These are phyloP conservation scores for Halcyon smyrnensis DNA, from an alignment of 2,797 vertebrate species.

Conservation along the genomic window DNA sequence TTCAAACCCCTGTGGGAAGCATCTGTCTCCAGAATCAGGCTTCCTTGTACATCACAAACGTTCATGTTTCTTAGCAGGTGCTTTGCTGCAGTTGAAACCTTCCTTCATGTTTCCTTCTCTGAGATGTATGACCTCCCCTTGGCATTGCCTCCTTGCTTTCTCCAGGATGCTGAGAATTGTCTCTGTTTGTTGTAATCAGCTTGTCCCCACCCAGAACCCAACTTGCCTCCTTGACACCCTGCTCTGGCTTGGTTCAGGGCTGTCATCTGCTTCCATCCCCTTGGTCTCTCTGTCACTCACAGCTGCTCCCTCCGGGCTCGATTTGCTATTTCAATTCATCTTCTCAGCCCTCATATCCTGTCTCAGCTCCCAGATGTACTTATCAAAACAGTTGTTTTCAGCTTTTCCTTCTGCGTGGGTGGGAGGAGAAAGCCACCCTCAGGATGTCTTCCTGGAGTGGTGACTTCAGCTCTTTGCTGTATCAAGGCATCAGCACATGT, in stretches of 20 bases:
- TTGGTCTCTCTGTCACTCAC: neutral
- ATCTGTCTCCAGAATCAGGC: accelerated
- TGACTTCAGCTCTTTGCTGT: neutral
- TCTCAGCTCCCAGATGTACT: constrained; percentile 47
- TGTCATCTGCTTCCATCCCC: neutral
- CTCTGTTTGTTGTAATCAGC: neutral
- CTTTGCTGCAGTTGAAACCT: neutral
- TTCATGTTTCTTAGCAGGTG: neutral
- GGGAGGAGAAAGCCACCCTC: constrained; percentile 47
- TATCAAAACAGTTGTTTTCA: neutral
- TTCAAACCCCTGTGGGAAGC: neutral
- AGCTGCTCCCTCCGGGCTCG: neutral
- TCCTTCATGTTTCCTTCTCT: neutral
- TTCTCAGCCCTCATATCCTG: constrained; percentile 56
- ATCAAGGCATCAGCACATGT: neutral
- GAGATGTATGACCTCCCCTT: neutral
- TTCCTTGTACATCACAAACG: no score
- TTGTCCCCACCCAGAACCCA: neutral
- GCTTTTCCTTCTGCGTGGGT: constrained; percentile 26
- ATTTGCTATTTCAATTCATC: constrained; percentile 20
- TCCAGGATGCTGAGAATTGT: neutral
- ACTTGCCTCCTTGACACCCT: accelerated
- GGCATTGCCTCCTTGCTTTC: neutral
- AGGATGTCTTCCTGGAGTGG: neutral
- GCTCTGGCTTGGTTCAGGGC: neutral